Conservation (phyloP, 1,140 invertebrate genomes). For the Leptinotarsa lineolata region DNA sequence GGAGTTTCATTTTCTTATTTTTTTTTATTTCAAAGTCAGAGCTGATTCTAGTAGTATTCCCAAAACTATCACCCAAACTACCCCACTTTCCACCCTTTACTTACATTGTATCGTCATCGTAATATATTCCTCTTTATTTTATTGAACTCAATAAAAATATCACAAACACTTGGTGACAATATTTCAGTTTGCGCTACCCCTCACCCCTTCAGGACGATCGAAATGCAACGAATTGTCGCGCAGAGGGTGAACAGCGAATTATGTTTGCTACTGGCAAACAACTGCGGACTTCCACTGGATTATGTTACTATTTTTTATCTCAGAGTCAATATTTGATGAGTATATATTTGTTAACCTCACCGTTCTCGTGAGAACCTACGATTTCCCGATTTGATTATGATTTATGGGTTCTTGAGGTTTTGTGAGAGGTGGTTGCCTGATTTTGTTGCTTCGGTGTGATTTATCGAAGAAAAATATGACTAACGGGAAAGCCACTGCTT, state of each 20-base stretch:
- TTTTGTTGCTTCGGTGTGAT: no score
- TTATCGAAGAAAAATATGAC: no score
- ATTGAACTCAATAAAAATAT: constrained; percentile 4
- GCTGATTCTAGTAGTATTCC: no score
- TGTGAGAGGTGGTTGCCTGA: no score
- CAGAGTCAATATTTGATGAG: background rate
- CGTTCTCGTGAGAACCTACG: constrained; percentile 4
- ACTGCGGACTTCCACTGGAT: background rate
- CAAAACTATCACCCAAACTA: background rate
- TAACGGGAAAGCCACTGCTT: no score
- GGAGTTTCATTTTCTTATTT: no score
- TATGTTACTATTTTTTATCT: constrained; percentile 4
- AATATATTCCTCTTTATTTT: constrained; percentile 7
- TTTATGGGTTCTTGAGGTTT: background rate
- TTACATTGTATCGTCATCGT: background rate
- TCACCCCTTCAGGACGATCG: background rate
- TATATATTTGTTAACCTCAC: background rate
- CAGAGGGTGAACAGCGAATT: background rate
- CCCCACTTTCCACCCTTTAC: background rate
- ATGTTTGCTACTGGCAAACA: background rate
- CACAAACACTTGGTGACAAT: background rate
- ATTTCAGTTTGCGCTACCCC: background rate
- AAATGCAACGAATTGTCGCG: constrained; percentile 5
- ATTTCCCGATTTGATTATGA: constrained; percentile 6
- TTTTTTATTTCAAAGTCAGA: no score